These are phyloP conservation scores for Eudasyphora cyanicolor DNA, from an alignment of 2,888 invertebrate genomes.

Conservation along the genomic window DNA sequence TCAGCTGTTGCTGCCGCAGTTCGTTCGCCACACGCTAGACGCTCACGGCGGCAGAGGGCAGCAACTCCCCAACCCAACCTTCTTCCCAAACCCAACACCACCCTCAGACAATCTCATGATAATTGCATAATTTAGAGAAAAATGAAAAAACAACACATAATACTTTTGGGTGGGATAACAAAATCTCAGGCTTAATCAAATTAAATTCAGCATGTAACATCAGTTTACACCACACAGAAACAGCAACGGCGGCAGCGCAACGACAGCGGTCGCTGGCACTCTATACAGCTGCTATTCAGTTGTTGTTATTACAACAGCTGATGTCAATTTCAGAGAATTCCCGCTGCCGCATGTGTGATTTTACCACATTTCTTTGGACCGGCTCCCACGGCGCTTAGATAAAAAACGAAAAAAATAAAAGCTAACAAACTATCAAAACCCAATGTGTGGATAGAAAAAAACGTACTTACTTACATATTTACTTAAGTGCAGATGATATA, in stretches of 20 bases:
- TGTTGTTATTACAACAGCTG: not conserved
- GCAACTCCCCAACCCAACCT: too few species aligned
- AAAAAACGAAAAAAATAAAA: conserved; percentile 20
- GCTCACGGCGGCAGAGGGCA: too few species aligned
- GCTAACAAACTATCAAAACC: not conserved
- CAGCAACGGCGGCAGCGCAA: not conserved
- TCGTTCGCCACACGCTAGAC: too few species aligned
- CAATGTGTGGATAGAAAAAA: too few species aligned
- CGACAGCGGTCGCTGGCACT: not conserved
- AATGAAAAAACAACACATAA: conserved; percentile 9
- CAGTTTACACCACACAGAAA: conserved; percentile 16
- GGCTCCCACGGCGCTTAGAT: conserved; percentile 41
- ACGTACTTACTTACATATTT: not conserved
- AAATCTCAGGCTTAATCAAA: conserved; percentile 55
- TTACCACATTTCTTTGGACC: conserved; percentile 10
- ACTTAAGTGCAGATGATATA: not conserved
- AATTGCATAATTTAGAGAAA: conserved; percentile 56
- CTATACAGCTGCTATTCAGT: not conserved
- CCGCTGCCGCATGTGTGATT: not conserved
- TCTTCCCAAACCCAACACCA: too few species aligned
- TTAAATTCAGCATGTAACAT: conserved; percentile 43
- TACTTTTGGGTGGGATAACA: conserved; percentile 32
- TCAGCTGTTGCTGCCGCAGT: conserved; percentile 17
- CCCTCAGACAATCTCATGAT: not conserved
- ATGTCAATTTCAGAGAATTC: not conserved